Percentiles rank a stretch among this genome's conserved stretches.
phyloP scores from a whole-genome alignment of 2,888 invertebrate genomes.

The Trichacis sp. region DNA sequence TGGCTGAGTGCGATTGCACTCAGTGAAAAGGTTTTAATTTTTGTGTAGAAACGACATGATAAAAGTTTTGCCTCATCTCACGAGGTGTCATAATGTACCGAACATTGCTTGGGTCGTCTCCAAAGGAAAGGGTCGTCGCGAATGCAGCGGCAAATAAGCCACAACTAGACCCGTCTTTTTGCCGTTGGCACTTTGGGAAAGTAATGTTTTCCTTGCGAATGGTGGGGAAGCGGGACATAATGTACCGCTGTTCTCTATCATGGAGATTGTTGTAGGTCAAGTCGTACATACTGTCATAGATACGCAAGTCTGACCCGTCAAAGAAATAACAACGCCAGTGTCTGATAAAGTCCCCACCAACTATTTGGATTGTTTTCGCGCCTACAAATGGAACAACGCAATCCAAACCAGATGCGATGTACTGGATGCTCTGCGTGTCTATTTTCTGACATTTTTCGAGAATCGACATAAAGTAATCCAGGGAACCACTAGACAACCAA shows the following conservation, averaged over 20 bases:
- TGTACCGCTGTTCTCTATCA: not conserved
- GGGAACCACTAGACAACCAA: too few relatives aligned
- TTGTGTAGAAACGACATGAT: too few relatives aligned
- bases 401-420: not conserved
- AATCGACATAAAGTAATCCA: too few relatives aligned
- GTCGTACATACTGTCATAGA: not conserved
- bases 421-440: not conserved
- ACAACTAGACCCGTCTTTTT: not conserved
- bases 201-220: not conserved
- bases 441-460: too few relatives aligned
- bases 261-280: not conserved
- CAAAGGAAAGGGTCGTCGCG: not conserved
- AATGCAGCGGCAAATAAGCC: not conserved
- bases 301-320: not conserved
- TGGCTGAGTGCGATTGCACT: too few relatives aligned
- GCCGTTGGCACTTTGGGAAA: not conserved
- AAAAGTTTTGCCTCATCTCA: too few relatives aligned
- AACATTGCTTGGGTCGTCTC: not conserved
- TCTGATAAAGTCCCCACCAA: not conserved
- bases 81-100: not conserved
- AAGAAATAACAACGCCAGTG: not conserved
- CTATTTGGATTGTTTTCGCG: not conserved
- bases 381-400: not conserved
- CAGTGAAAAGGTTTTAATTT: too few relatives aligned
- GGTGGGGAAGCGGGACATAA: not conserved